Evolutionary conservation across 2,797 vertebrate species (phyloP).

Genomic region (Notoglanidium macrostoma): DNA sequence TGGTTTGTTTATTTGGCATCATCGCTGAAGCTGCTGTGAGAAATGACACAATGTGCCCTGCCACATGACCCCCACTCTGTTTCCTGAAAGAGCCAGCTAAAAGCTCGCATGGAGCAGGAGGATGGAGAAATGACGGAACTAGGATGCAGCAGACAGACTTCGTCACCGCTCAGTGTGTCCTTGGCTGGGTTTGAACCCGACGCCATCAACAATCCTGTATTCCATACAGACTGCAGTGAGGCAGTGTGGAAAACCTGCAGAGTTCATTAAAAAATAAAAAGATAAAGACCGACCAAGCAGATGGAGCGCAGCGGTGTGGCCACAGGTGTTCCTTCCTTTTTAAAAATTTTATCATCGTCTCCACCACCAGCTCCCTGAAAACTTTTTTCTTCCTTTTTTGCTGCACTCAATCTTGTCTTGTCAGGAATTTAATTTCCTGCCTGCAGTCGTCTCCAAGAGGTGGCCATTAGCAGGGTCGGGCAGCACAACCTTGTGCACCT

Average conservation of each 20-base stretch:
- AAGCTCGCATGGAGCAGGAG: background rate
- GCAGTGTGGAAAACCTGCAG: conserved; percentile 11
- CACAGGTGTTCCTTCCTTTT: conserved; percentile 17
- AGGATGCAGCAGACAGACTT: background rate
- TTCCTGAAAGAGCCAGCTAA: background rate
- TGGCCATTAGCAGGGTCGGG: conserved; percentile 2
- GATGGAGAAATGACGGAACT: background rate
- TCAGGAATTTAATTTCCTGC: conserved; percentile 13
- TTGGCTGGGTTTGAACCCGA: background rate
- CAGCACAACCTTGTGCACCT: background rate
- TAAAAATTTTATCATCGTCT: conserved; percentile 5
- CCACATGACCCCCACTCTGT: conserved; percentile 10
- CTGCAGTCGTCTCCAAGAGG: background rate
- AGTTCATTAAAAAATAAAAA: conserved; percentile 22
- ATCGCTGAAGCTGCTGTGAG: background rate
- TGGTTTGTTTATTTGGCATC: conserved; percentile 29
- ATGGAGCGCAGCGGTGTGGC: conserved; percentile 28
- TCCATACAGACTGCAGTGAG: background rate
- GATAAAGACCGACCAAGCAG: background rate
- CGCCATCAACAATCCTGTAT: background rate
- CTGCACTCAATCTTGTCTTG: conserved; percentile 17
- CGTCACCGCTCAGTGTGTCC: background rate
- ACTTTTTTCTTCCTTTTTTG: background rate
- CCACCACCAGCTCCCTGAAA: background rate
- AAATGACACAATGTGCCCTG: background rate